A percentile compares a stretch with the other conserved stretches of the same genome.
These are phyloP conservation scores for Caenorhabditis briggsae DNA, from an alignment of 1,140 invertebrate genomes.

Conservation along the genomic window DNA sequence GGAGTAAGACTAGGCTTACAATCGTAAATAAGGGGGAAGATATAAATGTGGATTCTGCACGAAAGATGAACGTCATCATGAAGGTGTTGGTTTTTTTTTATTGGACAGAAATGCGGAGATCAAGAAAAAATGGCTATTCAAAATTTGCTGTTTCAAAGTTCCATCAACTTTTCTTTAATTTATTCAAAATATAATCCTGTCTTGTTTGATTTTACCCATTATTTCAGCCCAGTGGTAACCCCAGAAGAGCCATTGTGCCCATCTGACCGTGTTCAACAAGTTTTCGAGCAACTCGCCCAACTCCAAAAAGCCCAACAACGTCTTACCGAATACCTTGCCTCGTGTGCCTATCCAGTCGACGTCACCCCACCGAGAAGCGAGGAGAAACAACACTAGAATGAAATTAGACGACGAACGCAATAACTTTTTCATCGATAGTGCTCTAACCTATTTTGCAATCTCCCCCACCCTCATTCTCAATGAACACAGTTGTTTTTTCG, in stretches of 20 bases:
- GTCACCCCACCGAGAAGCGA: background rate
- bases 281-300: conserved; percentile 40
- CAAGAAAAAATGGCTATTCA: too few species aligned
- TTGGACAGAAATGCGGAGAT: background rate
- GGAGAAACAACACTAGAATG: background rate
- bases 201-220: too few species aligned
- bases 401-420: background rate
- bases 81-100: background rate
- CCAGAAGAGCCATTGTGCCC: conserved; percentile 22
- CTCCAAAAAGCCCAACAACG: conserved; percentile 44
- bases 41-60: conserved; percentile 32
- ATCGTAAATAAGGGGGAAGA: background rate
- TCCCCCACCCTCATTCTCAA: too few species aligned
- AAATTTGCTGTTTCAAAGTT: too few species aligned
- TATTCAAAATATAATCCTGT: too few species aligned
- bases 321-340: conserved; percentile 38
- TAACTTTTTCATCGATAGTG: background rate
- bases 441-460: background rate
- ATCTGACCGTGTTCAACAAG: conserved; percentile 41
- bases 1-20: background rate
- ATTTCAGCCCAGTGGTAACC: conserved; percentile 42
- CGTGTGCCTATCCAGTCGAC: conserved; percentile 46
- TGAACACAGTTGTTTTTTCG: too few species aligned
- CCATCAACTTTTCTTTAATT: too few species aligned
- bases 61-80: conserved; percentile 12